Percentiles rank a stretch among this genome's conserved stretches.
phyloP scores from a whole-genome alignment of 2,888 invertebrate species.

The Sycophila texana region DNA sequence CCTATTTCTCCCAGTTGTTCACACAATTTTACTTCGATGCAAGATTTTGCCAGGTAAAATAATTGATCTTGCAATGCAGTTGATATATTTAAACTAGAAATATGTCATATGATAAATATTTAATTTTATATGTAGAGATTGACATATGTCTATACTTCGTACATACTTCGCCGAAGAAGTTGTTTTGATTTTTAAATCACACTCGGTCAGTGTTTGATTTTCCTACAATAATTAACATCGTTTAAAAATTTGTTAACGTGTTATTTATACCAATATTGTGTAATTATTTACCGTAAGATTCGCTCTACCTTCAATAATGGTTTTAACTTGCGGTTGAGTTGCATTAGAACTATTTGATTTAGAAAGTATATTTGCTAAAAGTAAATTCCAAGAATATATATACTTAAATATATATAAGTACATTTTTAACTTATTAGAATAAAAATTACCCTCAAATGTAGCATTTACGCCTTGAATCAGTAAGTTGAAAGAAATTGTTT shows the following conservation, averaged over 20 bases:
- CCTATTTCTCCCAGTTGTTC: neutral
- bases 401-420: neutral
- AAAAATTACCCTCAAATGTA: slow-evolving; percentile 53
- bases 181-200: slow-evolving; percentile 1
- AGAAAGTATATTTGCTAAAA: neutral
- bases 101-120: neutral
- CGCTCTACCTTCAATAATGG: slow-evolving; percentile 15
- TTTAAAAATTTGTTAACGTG: neutral
- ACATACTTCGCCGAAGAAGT: neutral
- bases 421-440: no score
- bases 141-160: neutral
- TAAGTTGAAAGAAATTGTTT: slow-evolving; percentile 51
- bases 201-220: neutral
- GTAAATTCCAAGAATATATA: neutral
- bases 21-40: slow-evolving; percentile 13
- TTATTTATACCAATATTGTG: no score
- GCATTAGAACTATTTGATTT: neutral
- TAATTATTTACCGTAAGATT: slow-evolving; percentile 19
- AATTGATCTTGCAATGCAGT: neutral
- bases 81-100: neutral
- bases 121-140: neutral
- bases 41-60: slow-evolving; percentile 13
- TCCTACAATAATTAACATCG: neutral
- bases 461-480: slow-evolving; percentile 50
- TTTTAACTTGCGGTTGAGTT: neutral